phyloP scores from a whole-genome alignment of 2,797 vertebrate species.

The Eulemur coronatus region DNA sequence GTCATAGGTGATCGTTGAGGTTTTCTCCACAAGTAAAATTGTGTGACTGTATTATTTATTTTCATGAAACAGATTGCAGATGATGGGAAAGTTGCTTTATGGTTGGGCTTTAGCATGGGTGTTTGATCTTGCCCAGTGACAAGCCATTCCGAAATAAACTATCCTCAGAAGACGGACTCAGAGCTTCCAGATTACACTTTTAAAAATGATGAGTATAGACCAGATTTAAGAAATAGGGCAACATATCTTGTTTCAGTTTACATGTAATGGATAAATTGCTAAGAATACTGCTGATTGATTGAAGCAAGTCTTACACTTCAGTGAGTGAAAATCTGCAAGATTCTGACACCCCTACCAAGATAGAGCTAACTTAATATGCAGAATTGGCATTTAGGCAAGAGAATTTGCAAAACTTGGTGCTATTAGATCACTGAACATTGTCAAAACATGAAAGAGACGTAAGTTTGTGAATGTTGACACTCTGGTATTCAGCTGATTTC shows the following conservation, averaged over 20 bases:
- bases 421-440: conserved; percentile 50
- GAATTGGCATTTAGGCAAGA: conserved; percentile 59
- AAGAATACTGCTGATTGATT: conserved; percentile 67
- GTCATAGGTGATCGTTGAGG: not conserved
- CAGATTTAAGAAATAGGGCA: conserved; percentile 34
- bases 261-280: not conserved
- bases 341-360: conserved; percentile 11
- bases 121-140: conserved; percentile 66
- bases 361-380: conserved; percentile 60
- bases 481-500: conserved; percentile 29
- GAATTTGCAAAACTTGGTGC: conserved; percentile 45
- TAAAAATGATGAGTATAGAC: conserved; percentile 31
- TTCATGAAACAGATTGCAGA: not conserved
- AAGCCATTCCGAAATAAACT: conserved; percentile 72
- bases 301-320: conserved; percentile 59
- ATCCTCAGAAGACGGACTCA: conserved; percentile 27
- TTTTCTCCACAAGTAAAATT: conserved; percentile 29
- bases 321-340: conserved; percentile 67
- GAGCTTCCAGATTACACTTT: conserved; percentile 23
- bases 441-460: conserved; percentile 65
- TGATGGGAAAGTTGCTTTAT: conserved; percentile 50
- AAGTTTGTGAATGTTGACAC: conserved; percentile 33
- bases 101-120: conserved; percentile 56
- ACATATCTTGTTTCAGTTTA: conserved; percentile 53
- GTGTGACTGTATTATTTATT: conserved; percentile 22